Conservation (phyloP, 2,113 vertebrate species). For the Notiomystis cincta region DNA sequence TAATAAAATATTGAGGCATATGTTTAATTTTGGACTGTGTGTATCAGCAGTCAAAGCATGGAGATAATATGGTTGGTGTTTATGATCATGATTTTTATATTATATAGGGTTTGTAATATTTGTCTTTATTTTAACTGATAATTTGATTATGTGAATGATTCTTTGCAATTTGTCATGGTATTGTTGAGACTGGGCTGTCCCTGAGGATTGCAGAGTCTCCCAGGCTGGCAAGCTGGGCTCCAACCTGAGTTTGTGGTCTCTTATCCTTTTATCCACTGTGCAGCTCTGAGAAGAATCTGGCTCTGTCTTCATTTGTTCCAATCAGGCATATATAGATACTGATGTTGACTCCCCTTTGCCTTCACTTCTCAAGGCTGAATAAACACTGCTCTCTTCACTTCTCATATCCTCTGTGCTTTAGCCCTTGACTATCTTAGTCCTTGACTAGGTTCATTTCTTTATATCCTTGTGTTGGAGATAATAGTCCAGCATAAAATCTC, state of each 20-base stretch:
- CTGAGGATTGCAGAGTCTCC: rapidly evolving
- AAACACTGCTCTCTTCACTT: background rate
- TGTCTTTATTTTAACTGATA: background rate
- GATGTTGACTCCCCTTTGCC: background rate
- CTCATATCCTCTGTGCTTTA: background rate
- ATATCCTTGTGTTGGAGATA: background rate
- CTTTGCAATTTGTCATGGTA: background rate
- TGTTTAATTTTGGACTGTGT: background rate
- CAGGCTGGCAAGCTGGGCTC: rapidly evolving
- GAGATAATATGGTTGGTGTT: background rate
- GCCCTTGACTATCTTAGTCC: background rate
- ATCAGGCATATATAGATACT: background rate
- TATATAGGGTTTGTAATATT: background rate
- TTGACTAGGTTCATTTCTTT: background rate
- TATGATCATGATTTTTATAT: background rate
- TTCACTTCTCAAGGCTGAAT: background rate
- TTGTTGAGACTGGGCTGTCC: rapidly evolving
- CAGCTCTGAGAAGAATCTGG: background rate
- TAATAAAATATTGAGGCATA: background rate
- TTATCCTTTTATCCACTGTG: background rate
- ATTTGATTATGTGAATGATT: background rate
- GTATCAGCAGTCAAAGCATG: background rate
- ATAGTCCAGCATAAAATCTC: background rate
- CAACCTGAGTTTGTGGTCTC: background rate
- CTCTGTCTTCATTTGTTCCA: background rate